Base-by-base conservation (phyloP, 2,888 invertebrate genomes). In the Dorcus hopei region DNA sequence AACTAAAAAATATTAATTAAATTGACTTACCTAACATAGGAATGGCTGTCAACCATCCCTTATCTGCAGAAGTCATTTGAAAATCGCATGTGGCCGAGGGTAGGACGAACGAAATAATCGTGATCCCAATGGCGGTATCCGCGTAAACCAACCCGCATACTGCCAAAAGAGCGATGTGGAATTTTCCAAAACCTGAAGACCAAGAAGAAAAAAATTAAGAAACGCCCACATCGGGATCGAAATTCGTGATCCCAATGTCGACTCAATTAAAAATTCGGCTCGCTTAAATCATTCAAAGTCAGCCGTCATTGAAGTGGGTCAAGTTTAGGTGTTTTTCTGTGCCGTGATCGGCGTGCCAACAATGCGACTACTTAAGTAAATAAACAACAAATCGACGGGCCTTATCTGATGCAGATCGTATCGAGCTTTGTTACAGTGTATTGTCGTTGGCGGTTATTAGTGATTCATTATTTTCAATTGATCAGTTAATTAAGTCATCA, bases 41-140 rank as follows among this genome's bases (percentile, higher is more conserved):
- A 39, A 89, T 85, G 38, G 90, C 89, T 23, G 88, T 88, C 26
- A 91, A 82, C 82, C 88, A 88, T 52, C 91, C 90, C 73, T 91
- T 90, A 78, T 90, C 90, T 38, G 84, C 75, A 1, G 91, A 90
- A 41, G 87, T 86, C 89, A 91, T 90, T 66, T 83, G 79, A 79
- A 90, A 90, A 79, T 91, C 91, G 79, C 91, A 91, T 74, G 89
- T 88, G 50, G 91, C 93, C 3, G 92, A 86, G 4, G 93, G 93
- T 58, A 94, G 78, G 58, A 93, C 88, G 74, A 93, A 91, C 45
- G 92, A 92, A 61, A 93, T 83, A 66, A 87, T 90, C 51, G 89
- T 88, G 70, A 90, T 87, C 38, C 89, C 91, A 64, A 93, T 85
- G 55, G 93, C 91, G 48, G 91, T 91, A 80, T 91, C 91, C 66